phyloP scores from a whole-genome alignment of 1,140 invertebrate species.

The Pollicipes pollicipes region DNA sequence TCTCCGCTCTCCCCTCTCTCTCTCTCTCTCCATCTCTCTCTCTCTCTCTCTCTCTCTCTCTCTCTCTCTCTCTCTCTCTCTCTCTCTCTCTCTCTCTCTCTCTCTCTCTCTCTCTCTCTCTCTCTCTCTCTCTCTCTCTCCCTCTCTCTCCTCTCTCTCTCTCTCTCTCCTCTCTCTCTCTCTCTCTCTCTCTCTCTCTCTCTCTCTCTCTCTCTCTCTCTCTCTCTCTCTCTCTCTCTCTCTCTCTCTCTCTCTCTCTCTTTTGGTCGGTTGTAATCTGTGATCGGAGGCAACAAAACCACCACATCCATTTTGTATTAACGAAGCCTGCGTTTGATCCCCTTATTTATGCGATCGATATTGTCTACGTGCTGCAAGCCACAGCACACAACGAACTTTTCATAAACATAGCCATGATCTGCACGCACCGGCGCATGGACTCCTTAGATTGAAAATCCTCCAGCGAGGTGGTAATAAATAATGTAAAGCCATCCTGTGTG shows the following conservation, averaged over 20 bases:
- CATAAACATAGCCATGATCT: too few species aligned
- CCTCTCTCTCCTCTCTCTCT: conserved; percentile 4
- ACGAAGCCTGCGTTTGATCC: too few species aligned
- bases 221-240: conserved; percentile 6
- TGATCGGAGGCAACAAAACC: too few species aligned
- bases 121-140: neutral
- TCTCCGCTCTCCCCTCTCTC: neutral
- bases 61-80: conserved; percentile 3
- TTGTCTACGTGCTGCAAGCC: too few species aligned
- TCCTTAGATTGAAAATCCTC: too few species aligned
- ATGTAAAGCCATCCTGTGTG: too few species aligned
- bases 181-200: neutral
- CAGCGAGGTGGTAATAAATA: too few species aligned
- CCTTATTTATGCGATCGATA: too few species aligned
- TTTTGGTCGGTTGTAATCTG: too few species aligned
- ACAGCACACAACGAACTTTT: too few species aligned
- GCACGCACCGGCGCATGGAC: too few species aligned
- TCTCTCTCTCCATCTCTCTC: neutral
- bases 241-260: conserved; percentile 2
- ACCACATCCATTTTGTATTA: too few species aligned
- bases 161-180: conserved; percentile 4
- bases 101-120: neutral
- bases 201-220: conserved; percentile 5
- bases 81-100: conserved; percentile 1
- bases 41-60: neutral